These are phyloP conservation scores for Pygoscelis adeliae DNA, from an alignment of 2,113 vertebrate genomes.

Conservation along the genomic window DNA sequence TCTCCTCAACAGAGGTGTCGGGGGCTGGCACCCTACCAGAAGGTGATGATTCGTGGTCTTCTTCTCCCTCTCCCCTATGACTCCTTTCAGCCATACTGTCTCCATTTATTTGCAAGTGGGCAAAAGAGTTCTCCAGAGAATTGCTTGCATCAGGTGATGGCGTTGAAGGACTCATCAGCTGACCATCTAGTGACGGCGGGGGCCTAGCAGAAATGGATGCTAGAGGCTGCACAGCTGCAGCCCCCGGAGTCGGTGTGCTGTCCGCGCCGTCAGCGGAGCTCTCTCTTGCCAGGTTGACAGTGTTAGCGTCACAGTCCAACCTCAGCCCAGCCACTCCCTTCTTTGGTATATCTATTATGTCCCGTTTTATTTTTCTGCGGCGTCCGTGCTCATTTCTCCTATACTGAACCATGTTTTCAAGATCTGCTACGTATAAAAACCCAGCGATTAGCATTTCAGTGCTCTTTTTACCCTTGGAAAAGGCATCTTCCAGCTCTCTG, in stretches of 20 bases:
- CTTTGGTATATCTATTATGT: constrained; percentile 94
- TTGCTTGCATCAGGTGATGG: constrained; percentile 72
- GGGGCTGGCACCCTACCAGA: constrained; percentile 81
- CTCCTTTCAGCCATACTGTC: constrained; percentile 81
- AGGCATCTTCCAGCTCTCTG: constrained; percentile 93
- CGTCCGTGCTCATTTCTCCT: constrained; percentile 93
- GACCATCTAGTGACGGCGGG: constrained; percentile 82
- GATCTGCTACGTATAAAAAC: constrained; percentile 93
- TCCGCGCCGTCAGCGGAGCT: constrained; percentile 90
- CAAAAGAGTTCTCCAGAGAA: constrained; percentile 85
- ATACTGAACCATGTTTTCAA: constrained; percentile 98
- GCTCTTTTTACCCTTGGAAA: constrained; percentile 90
- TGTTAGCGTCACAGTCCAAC: constrained; percentile 85
- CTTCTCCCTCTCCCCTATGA: constrained; percentile 86
- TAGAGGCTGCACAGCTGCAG: constrained; percentile 71
- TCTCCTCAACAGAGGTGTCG: constrained; percentile 83
- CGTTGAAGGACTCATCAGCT: constrained; percentile 73
- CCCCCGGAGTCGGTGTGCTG: constrained; percentile 67
- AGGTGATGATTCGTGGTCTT: constrained; percentile 79
- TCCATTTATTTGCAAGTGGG: constrained; percentile 86
- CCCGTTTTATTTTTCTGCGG: constrained; percentile 93
- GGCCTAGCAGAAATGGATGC: constrained; percentile 76
- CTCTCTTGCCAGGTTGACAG: constrained; percentile 77
- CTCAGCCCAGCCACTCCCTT: constrained; percentile 95
- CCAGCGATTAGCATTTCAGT: constrained; percentile 97